Evolutionary conservation across 1,140 invertebrate species (phyloP), one percentile per base, ranked within the genome.

Genomic region (Drosophila biarmipes): DNA sequence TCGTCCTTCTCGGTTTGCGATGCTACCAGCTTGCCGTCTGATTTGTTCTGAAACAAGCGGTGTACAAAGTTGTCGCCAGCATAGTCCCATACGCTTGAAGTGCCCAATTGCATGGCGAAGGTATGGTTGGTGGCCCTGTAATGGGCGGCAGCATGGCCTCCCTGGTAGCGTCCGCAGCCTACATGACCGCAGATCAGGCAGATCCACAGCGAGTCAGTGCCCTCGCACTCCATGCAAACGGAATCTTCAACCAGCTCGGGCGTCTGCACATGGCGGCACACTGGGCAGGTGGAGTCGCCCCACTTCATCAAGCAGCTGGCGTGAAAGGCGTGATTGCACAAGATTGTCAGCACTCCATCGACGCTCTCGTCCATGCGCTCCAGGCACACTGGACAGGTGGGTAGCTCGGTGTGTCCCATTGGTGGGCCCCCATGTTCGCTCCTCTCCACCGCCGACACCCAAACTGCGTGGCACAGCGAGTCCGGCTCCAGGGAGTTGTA

Each of bases 311-410:
- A 93, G 93, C 99, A 99, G 76, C 95, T 95, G 15, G 97, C 96
- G 93, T 99, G 99, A 92, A 99, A 99, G 0, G 98, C 96, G 93
- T 99, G 99, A 93, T 99, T 99, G 91, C 99, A 99, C 34, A 99
- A 94, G 86, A 99, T 99, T 6, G 98, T 99, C 56, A 99, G 93
- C 73, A 99, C 96, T 4, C 98, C 98, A 92, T 99, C 98, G 1
- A 99, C 97, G 71, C 97, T 98, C 93, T 99, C 98, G 93, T 99
- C 98, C 98, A 98, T 99, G 80, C 98, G 95, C 92, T 99, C 99
- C 90, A 98, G 92, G 78, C 80, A 92, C n/a, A 92, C 91, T 17
- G 98, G 97, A 93, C 99, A 99, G 4, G 97, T 98, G n/a, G 98
- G 98, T 55, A 99, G 93, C 93, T 99, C 99, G 0, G 98, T 98